phyloP scores from a whole-genome alignment of 2,113 vertebrate species.

The Melanerpes formicivorus region DNA sequence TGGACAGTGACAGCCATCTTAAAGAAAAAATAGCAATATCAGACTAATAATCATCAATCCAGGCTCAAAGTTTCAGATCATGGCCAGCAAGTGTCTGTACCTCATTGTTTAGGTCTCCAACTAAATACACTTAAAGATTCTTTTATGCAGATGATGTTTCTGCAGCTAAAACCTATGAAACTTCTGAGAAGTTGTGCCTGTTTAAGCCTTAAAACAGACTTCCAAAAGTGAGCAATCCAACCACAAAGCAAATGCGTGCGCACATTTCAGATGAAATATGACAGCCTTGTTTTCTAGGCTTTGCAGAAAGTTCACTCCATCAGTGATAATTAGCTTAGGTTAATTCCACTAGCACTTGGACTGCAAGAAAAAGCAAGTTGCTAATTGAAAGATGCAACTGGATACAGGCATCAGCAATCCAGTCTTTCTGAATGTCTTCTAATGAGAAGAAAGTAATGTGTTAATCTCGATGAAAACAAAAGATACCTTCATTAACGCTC shows the following conservation, averaged over 20 bases:
- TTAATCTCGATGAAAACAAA: neutral
- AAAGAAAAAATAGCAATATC: neutral
- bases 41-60: neutral
- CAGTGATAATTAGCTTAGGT: neutral
- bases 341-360: neutral
- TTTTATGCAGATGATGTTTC: neutral
- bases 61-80: neutral
- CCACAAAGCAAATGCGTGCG: neutral
- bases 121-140: neutral
- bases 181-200: neutral
- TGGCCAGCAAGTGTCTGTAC: neutral
- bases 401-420: neutral
- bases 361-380: neutral
- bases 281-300: neutral
- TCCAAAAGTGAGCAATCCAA: neutral
- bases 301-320: neutral
- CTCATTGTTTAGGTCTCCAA: neutral
- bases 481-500: neutral
- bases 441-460: neutral
- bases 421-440: neutral
- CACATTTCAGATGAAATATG: neutral
- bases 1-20: neutral
- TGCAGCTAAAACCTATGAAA: neutral
- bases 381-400: constrained; percentile 4
- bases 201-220: neutral